Evolutionary conservation across 2,888 invertebrate genomes (phyloP).

Genomic region (Eucriotettix oculatus): DNA sequence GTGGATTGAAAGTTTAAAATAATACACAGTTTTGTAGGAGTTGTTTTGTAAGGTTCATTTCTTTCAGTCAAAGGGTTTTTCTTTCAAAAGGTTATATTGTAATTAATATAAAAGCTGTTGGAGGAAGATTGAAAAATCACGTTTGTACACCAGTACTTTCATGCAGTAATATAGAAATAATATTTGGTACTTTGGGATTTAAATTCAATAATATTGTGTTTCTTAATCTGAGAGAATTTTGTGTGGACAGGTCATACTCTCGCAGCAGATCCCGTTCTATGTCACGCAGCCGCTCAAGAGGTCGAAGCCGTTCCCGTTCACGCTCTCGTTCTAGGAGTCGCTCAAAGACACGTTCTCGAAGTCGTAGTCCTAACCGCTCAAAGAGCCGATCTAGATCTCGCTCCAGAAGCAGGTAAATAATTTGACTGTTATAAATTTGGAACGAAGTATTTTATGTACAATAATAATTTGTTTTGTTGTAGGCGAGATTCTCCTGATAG

Average conservation of each 20-base stretch:
- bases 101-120: no score
- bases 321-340: neutral
- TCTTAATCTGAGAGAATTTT: neutral
- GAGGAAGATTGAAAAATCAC: no score
- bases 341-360: neutral
- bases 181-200: neutral
- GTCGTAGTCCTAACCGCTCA: neutral
- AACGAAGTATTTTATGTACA: no score
- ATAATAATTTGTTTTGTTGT: no score
- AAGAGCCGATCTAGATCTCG: neutral
- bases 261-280: conserved; percentile 15
- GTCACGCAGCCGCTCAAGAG: conserved; percentile 7
- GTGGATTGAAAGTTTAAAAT: no score
- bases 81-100: no score
- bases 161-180: neutral
- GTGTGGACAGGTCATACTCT: conserved; percentile 9
- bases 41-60: no score
- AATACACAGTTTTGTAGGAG: no score
- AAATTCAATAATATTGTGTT: neutral
- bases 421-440: no score
- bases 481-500: no score
- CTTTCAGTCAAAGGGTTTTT: neutral
- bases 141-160: no score
- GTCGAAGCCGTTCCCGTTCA: conserved; percentile 5
- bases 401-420: neutral